Base-by-base conservation (phyloP, 2,888 invertebrate species). In the Zygothrica quintamaculata region DNA sequence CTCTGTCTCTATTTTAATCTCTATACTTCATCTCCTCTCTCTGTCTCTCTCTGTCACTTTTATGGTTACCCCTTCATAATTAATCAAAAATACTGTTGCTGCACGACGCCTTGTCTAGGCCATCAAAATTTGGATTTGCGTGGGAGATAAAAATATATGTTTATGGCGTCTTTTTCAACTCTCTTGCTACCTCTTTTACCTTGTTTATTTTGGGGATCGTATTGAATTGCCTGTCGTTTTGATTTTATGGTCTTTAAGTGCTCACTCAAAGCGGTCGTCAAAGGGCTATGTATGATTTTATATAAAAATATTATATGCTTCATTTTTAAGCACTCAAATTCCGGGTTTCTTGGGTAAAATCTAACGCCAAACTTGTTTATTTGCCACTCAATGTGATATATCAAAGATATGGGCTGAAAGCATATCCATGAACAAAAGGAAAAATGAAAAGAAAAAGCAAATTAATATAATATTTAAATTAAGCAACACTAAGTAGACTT, bases 311-410 rank as follows among this genome's bases (percentile, higher is more conserved):
- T n/a, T n/a, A n/a, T 79, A 80, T 73, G 62, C 65, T 85, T 84
- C 60, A 70, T 37, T 61, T 81, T 58, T 39, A 39, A 65, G 59
- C 31, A 44, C 44, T 60, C 33, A 56, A 73, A 86, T 86, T 80
- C 86, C 80, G 84, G 86, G 81, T 80, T n/a, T 74, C 53, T 47
- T 60, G 29, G 50, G 47, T 12, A 65, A 75, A 64, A 58, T 59
- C 50, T 40, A 59, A 43, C 15, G 42, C 11, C 33, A 50, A 52
- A 56, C 31, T 60, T 51, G 55, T 75, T 73, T 73, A 50, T 11
- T 39, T 39, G 65, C 56, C 75, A 36, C 60, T 75, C 65, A 16
- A 31, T 29, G 60, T 22, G 26, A 57, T 70, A 56, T 31, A 74
- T 71, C 70, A 64, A 56, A 42, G n/a, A 9, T n/a, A n/a, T n/a